Base-by-base conservation (phyloP, 2,888 invertebrate species). In the Eupithecia tripunctaria region DNA sequence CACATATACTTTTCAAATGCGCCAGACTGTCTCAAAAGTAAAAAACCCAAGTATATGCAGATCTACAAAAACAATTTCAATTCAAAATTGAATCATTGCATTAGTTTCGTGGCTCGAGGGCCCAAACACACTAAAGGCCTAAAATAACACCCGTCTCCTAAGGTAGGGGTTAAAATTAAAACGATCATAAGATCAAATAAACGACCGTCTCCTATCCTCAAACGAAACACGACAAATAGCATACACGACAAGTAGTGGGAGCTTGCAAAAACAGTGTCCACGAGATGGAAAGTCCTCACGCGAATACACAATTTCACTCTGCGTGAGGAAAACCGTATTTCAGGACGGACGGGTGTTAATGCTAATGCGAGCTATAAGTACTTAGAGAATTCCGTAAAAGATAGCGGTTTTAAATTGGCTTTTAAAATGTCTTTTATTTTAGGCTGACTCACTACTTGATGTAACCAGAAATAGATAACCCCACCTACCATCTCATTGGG, bases 281-380 rank as follows among this genome's bases (percentile, higher is more conserved):
- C 85, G 90, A 92, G 91, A 92, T 89, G 90, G 91, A 92, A 91
- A 91, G 91, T 91, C 84, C 78, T 83, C 92, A 89, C 88, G 90
- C 89, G 81, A 87, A 68, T 80, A 77, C 38, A 72, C 77, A 84
- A 85, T 89, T 90, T 87, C 89, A 87, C 88, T 88, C 70, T 70
- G 85, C 85, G 84, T 86, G 86, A 73, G 75, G 72, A 74, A 71
- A 72, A 76, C 71, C 72, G 74, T 84, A 86, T 84, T 75, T 73
- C 78, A 74, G 73, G 68, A 69, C 71, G 70, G n/a, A 18, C 43
- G 21, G 43, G 2, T 10, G 12, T 5, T 38, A 67, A 60, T 60
- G 38, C 4, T 68, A 60, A 32, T 68, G 38, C 38, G 29, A 51
- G 7, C 56, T 67, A 67, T 56, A 38, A 68, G 18, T 68, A n/a